Conservation (phyloP, 2,797 vertebrate genomes). For the Tokudaia tokunoshimensis region DNA sequence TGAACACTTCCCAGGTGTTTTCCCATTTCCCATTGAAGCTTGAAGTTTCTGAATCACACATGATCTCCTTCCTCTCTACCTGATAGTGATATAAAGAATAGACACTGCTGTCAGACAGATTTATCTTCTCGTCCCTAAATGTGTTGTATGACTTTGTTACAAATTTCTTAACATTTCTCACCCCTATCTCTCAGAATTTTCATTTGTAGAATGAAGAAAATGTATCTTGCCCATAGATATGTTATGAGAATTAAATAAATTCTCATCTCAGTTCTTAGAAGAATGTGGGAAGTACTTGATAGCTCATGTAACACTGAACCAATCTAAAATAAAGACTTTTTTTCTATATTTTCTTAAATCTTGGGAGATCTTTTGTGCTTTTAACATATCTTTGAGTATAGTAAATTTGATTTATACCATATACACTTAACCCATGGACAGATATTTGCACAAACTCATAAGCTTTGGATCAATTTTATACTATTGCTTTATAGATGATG, state of each 20-base stretch:
- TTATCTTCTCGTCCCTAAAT: background rate
- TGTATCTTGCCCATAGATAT: background rate
- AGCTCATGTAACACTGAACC: conserved; percentile 43
- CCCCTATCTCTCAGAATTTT: background rate
- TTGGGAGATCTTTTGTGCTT: background rate
- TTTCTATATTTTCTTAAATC: background rate
- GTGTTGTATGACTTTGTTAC: background rate
- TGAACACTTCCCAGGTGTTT: background rate
- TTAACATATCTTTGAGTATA: background rate
- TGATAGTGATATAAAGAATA: background rate
- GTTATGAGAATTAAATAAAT: conserved; percentile 11
- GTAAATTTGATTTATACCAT: background rate
- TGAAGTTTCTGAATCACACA: background rate
- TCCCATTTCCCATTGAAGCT: background rate
- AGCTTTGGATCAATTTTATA: background rate
- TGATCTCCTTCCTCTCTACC: background rate
- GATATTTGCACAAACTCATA: background rate
- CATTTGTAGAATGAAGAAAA: background rate
- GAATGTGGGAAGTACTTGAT: background rate
- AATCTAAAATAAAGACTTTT: background rate
- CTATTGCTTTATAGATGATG: background rate
- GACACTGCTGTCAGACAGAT: background rate
- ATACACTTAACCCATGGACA: background rate
- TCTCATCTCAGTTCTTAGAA: background rate
- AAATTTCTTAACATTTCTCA: background rate